Evolutionary conservation across 2,113 vertebrate species (phyloP).

Genomic region (Cyprinodon variegatus): DNA sequence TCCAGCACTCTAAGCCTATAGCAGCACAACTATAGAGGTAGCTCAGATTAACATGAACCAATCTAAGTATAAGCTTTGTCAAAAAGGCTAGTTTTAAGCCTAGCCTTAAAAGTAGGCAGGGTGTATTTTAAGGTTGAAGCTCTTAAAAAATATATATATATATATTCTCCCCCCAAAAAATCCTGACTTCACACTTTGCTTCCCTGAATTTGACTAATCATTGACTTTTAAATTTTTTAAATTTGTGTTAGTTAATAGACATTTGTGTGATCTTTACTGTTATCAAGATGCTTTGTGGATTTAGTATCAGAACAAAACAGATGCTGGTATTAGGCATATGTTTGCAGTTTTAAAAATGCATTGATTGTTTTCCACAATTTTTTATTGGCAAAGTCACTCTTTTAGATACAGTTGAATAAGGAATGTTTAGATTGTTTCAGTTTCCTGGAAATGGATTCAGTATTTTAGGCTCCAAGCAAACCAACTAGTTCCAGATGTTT

Average conservation of each 20-base stretch:
- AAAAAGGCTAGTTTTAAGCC: no score
- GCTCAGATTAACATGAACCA: no score
- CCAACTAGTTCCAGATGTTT: slow-evolving; percentile 54
- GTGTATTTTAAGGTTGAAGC: background rate
- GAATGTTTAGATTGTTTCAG: slow-evolving; percentile 16
- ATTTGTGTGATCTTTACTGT: no score
- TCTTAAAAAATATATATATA: background rate
- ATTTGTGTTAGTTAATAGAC: background rate
- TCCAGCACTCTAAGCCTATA: no score
- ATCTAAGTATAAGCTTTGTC: no score
- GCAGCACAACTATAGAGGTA: no score
- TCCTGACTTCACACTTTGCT: background rate
- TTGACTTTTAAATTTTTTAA: background rate
- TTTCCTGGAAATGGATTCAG: slow-evolving; percentile 18
- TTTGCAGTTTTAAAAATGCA: background rate
- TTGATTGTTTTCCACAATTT: background rate
- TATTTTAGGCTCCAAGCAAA: slow-evolving; percentile 28
- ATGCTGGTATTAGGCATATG: background rate
- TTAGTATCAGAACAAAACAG: background rate
- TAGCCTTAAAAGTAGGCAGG: background rate
- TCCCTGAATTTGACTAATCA: background rate
- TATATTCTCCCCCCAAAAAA: background rate
- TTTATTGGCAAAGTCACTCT: background rate
- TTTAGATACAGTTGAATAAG: background rate
- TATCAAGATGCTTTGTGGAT: background rate